A percentile compares a stretch with the other conserved stretches of the same genome.
phyloP scores from a whole-genome alignment of 2,113 vertebrate species.

The Cynopterus brachyotis region DNA sequence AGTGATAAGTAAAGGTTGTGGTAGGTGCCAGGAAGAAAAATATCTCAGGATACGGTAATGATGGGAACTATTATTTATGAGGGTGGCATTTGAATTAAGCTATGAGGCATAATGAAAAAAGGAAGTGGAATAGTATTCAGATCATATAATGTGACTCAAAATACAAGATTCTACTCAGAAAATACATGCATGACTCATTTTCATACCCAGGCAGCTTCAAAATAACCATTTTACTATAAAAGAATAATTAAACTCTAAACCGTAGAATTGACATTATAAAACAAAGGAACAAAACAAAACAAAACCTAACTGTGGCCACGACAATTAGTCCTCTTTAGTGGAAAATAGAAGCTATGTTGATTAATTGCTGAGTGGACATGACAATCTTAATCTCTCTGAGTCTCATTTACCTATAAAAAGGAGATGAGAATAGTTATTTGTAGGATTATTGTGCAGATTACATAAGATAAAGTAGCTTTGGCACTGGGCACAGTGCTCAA shows the following conservation, averaged over 20 bases:
- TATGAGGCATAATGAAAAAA: not conserved
- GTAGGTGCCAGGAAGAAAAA: not conserved
- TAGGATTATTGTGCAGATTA: not conserved
- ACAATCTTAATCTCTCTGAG: not conserved
- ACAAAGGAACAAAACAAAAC: not conserved
- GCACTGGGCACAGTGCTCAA: not conserved
- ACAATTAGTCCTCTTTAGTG: not conserved
- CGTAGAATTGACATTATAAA: not conserved
- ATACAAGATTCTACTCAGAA: not conserved
- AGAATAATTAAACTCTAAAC: not conserved
- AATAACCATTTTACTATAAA: not conserved
- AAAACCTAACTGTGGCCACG: not conserved
- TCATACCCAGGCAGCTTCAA: not conserved
- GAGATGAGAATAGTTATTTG: not conserved
- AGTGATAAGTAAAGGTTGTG: not conserved
- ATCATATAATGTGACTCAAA: not conserved
- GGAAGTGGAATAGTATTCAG: not conserved
- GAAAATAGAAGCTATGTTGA: not conserved
- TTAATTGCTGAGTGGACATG: not conserved
- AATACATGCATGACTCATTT: not conserved
- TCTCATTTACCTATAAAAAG: not conserved
- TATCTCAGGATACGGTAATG: not conserved
- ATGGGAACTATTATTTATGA: not conserved
- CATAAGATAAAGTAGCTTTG: not conserved
- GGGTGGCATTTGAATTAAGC: not conserved